Conservation (phyloP, 2,888 invertebrate genomes). For the Ectemnius lituratus region DNA sequence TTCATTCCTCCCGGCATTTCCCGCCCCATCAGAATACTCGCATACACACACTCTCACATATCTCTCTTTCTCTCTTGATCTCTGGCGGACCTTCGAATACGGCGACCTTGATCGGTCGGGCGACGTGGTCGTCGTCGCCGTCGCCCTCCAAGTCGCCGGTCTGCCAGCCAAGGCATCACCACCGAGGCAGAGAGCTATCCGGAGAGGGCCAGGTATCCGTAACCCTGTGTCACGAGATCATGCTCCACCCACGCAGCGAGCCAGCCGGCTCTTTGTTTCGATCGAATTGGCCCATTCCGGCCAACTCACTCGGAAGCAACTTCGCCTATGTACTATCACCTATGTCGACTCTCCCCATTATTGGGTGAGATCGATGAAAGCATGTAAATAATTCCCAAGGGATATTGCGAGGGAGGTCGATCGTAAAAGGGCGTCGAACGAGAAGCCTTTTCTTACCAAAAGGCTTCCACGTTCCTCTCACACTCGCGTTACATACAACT, state of each 20-base stretch:
- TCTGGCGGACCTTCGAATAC: conserved; percentile 35
- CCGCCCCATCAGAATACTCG: conserved; percentile 10
- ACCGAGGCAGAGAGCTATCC: background rate
- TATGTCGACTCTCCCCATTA: too few relatives aligned
- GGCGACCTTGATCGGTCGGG: conserved; percentile 64
- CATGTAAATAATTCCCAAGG: conserved; percentile 15
- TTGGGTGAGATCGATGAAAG: conserved; percentile 9
- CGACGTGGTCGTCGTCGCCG: conserved; percentile 25
- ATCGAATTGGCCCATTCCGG: conserved; percentile 23
- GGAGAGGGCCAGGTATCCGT: conserved; percentile 30
- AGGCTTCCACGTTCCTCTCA: too few relatives aligned
- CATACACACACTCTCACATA: too few relatives aligned
- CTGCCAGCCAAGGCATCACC: background rate
- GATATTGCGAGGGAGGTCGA: too few relatives aligned
- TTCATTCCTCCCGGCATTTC: conserved; percentile 10
- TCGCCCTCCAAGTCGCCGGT: conserved; percentile 1
- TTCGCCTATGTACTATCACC: background rate
- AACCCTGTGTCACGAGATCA: conserved; percentile 27
- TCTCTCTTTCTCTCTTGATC: background rate
- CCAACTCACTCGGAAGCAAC: background rate
- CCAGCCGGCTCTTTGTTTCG: conserved; percentile 34
- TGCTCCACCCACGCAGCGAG: conserved; percentile 35
- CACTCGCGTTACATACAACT: too few relatives aligned
- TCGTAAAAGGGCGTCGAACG: too few relatives aligned
- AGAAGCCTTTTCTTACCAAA: too few relatives aligned